Percentiles rank a stretch among this genome's conserved stretches.
Conservation (phyloP, 1,140 invertebrate species). For the Vollenhovia emeryi region DNA sequence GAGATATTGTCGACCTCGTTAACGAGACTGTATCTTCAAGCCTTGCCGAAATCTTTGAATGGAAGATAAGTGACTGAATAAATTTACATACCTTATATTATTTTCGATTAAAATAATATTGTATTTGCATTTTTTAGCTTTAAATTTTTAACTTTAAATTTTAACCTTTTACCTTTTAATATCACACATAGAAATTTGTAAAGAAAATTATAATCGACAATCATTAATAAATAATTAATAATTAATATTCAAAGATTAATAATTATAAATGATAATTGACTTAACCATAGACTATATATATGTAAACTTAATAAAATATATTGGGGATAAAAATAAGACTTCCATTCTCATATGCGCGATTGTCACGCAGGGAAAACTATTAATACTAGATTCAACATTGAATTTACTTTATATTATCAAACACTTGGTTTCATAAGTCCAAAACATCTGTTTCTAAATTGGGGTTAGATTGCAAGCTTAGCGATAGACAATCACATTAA, state of each 20-base stretch:
- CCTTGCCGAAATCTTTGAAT: neutral
- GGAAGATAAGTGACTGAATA: neutral
- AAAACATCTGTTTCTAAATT: neutral
- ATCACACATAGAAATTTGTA: neutral
- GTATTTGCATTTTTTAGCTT: too few species aligned
- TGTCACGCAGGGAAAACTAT: neutral
- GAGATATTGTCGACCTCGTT: constrained; percentile 4
- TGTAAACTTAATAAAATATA: neutral
- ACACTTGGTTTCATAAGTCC: neutral
- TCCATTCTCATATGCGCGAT: neutral
- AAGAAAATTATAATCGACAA: neutral
- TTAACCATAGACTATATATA: neutral
- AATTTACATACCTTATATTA: constrained; percentile 13
- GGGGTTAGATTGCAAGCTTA: neutral
- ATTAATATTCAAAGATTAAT: neutral
- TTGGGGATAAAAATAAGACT: neutral
- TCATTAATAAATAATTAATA: neutral
- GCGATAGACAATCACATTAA: neutral
- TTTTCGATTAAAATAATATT: neutral
- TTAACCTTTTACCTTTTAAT: too few species aligned
- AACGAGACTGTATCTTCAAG: neutral
- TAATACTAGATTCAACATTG: neutral
- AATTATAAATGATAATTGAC: neutral
- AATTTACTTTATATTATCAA: neutral
- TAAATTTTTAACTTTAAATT: too few species aligned